These are phyloP conservation scores for Axis porcinus DNA, from an alignment of 2,113 vertebrate genomes.

Conservation along the genomic window DNA sequence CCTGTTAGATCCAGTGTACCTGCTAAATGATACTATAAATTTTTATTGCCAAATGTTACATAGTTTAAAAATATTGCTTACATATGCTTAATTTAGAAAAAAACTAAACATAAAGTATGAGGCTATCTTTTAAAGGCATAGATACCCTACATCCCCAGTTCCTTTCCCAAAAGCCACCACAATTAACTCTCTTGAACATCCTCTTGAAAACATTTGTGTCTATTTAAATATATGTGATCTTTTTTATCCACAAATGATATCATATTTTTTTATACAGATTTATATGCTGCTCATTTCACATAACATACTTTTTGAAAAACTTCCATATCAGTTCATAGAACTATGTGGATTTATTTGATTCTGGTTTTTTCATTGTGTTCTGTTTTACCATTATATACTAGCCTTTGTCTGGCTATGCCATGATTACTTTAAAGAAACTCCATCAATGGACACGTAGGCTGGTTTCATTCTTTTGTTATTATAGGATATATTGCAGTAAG, in stretches of 20 bases:
- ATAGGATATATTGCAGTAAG: neutral
- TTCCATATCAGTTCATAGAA: neutral
- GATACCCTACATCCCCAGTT: neutral
- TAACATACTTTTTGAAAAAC: neutral
- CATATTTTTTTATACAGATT: neutral
- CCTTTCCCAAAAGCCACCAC: neutral
- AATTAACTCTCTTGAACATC: neutral
- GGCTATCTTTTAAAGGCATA: neutral
- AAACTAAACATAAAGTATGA: neutral
- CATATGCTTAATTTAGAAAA: neutral
- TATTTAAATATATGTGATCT: neutral
- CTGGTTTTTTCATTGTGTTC: neutral
- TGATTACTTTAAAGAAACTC: neutral
- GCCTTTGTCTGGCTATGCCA: neutral
- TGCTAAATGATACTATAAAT: neutral
- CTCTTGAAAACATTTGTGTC: neutral
- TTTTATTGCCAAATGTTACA: neutral
- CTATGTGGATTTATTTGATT: neutral
- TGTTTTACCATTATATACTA: neutral
- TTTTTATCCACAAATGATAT: neutral
- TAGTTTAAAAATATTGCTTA: neutral
- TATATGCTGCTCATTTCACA: neutral
- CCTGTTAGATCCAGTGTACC: neutral
- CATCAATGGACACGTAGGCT: accelerated
- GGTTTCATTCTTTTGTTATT: neutral